These are phyloP conservation scores for Chamaea fasciata DNA, from an alignment of 2,113 vertebrate genomes.

Conservation along the genomic window DNA sequence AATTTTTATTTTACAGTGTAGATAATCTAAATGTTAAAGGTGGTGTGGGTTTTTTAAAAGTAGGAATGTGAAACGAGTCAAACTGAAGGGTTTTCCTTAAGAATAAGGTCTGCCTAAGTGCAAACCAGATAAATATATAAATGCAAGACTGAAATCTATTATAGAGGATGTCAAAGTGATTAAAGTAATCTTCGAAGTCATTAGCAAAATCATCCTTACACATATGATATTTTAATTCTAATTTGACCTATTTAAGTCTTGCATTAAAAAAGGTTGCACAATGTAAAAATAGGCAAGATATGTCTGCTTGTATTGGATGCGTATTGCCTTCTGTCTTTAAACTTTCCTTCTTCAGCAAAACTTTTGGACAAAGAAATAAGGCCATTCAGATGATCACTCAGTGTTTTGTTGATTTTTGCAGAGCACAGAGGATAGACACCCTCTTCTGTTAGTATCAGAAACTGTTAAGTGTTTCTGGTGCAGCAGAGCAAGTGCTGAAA, in stretches of 20 bases:
- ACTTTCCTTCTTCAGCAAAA: not conserved
- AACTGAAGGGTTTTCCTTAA: not conserved
- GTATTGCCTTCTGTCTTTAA: not conserved
- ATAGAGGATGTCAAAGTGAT: slow-evolving; percentile 17
- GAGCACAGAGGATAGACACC: not conserved
- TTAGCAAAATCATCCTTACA: slow-evolving; percentile 26
- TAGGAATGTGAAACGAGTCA: not conserved
- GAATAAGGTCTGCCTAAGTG: not conserved
- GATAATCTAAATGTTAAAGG: slow-evolving; percentile 40
- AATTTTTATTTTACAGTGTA: slow-evolving; percentile 36
- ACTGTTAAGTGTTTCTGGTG: not conserved
- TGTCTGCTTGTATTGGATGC: not conserved
- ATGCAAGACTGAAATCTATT: not conserved
- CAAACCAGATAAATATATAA: not conserved
- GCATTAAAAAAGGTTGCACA: not conserved
- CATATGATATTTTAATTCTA: slow-evolving; percentile 27
- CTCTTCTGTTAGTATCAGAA: slow-evolving; percentile 35
- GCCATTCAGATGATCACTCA: not conserved
- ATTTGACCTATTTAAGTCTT: slow-evolving; percentile 28
- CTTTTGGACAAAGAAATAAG: not conserved
- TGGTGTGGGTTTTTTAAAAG: not conserved
- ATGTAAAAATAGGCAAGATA: not conserved
- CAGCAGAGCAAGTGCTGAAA: not conserved
- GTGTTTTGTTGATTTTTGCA: not conserved
- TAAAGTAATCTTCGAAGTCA: slow-evolving; percentile 25